Base-by-base conservation (phyloP, 2,113 vertebrate genomes). In the Thalassarche chlororhynchos region DNA sequence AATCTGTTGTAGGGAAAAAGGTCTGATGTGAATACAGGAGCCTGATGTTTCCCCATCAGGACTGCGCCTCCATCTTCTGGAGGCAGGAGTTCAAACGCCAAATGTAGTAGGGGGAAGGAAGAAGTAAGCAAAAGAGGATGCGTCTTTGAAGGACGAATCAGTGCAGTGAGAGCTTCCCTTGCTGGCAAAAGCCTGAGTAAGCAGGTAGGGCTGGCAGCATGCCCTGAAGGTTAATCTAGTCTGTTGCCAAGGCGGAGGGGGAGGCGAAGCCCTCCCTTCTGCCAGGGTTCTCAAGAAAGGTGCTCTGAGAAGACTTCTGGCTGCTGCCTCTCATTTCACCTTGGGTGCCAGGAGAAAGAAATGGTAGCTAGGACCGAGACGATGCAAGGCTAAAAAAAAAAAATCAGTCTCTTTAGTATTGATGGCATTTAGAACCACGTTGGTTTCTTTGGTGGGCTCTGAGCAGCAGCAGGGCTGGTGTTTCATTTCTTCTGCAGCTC, bases 151-250 rank as follows among this genome's bases (percentile, higher is more conserved):
- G 96, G 95, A 69, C 80, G 1, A 61, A 87, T 61, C 65, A 10
- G 49, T 46, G 52, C 3, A 1, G 17, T 23, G 80, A 97, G 61
- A 96, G 28, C 72, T 49, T 96, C 42, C 47, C 46, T 71, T 84
- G 61, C 29, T 96, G 84, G 61, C 89, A 91, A 89, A 95, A 92
- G 47, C 72, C 94, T 92, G 90, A 97, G 77, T 97, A 96, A 97
- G 95, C 95, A 92, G 83, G 81, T 84, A 80, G 57, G 84, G 36
- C 87, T 97, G 94, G 80, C 86, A 38, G 65, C 0, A 0, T 91
- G 92, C 95, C 93, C 80, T 90, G 69, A 87, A 95, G 94, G 94
- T 93, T 95, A 96, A 89, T 57, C 77, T 87, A 84, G 64, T 92
- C 40, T 0, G 69, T 89, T n/a, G 6, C 77, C 65, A 79, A 82